Evolutionary conservation across 2,888 invertebrate species (phyloP).

Genomic region (Cheilosia grossa): DNA sequence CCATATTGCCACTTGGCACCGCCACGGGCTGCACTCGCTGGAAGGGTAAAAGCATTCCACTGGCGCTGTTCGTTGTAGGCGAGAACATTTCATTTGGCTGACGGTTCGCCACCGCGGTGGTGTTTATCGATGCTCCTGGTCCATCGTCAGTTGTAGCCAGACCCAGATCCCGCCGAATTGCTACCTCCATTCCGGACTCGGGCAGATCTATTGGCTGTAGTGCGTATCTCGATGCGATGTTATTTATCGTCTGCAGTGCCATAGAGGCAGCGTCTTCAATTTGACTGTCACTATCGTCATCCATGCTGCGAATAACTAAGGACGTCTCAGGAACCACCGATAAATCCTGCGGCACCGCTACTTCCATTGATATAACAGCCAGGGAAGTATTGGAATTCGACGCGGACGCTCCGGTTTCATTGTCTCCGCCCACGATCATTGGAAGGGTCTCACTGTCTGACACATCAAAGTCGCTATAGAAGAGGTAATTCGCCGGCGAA

Average conservation of each 20-base stretch:
- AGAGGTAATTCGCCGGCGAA: conserved; percentile 85
- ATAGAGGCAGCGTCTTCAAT: conserved; percentile 78
- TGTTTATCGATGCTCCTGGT: conserved; percentile 46
- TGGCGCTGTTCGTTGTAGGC: conserved; percentile 78
- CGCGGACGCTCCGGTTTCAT: conserved; percentile 77
- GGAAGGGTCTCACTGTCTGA: conserved; percentile 86
- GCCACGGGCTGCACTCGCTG: conserved; percentile 83
- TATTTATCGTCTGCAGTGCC: conserved; percentile 77
- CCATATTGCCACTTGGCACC: conserved; percentile 82
- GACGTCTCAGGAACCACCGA: conserved; percentile 83
- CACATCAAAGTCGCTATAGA: conserved; percentile 91
- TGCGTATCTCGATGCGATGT: conserved; percentile 78
- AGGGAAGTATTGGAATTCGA: conserved; percentile 77
- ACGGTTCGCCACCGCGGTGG: conserved; percentile 58
- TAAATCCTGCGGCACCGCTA: conserved; percentile 83
- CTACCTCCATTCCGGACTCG: conserved; percentile 83
- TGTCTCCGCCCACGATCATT: conserved; percentile 81
- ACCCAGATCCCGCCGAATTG: conserved; percentile 81
- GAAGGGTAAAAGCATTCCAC: conserved; percentile 82
- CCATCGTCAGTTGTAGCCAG: conserved; percentile 77
- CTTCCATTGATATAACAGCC: conserved; percentile 81
- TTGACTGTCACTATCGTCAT: conserved; percentile 78
- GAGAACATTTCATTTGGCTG: conserved; percentile 81
- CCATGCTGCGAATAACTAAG: conserved; percentile 80
- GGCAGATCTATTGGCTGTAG: conserved; percentile 81